Base-by-base conservation (phyloP, 2,888 invertebrate species). In the Neelides folsomi region DNA sequence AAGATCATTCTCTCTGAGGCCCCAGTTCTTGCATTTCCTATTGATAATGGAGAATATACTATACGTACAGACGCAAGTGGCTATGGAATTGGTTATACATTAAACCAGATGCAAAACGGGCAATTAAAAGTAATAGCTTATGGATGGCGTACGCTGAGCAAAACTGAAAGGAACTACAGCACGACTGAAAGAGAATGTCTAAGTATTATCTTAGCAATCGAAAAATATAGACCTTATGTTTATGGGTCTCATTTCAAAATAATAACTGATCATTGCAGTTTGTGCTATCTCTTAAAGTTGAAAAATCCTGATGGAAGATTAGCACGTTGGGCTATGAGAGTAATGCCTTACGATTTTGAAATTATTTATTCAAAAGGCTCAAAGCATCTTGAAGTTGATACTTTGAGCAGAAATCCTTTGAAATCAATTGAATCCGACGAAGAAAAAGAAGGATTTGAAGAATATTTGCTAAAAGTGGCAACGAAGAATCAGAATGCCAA, bases 201-300 rank as follows among this genome's bases (percentile, higher is more conserved):
- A 6, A 61, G 58, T 2, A 52, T 61, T 1, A 42, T 65, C 3
- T 64, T 52, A 52, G 60, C 60, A 1, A 44, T 66, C n/a, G 20
- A 58, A 15, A 64, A 62, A 34, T 63, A 60, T 35, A 16, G 61
- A 8, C 49, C 56, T 0, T 66, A 62, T 46, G 16, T 66, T 8
- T 59, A 57, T 34, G 62, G 59, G 9, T 55, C 49, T 40, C 49
- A 52, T 20, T 65, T 66, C 19, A 41, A 40, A n/a, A 20, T 65
- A 1, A 44, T 62, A 13, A 66, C 65, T 2, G 63, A 66, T 37
- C 66, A 65, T 39, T 46, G 55, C n/a, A 47, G 56, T 2, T 46
- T 65, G 12, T n/a, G 39, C 2, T 57, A 57, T 47, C 18, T 65
- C 6, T 16, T 37, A 2, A 52, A 42, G 2, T 20, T 55, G n/a